Base-by-base conservation (phyloP, 2,888 invertebrate genomes). In the Leptopilina myrica region DNA sequence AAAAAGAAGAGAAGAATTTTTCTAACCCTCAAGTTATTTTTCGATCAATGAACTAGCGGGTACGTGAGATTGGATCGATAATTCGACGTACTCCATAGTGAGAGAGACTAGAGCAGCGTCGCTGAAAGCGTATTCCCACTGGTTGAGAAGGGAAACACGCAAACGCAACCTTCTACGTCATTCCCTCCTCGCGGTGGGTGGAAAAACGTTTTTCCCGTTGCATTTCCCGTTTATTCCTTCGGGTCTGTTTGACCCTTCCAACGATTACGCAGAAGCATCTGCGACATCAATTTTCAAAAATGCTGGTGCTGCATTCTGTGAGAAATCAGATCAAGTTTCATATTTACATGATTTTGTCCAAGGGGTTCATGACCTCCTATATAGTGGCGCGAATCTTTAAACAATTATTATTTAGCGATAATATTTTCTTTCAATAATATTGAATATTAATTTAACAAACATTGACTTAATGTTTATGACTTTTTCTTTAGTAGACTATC, bases 231-330 rank as follows among this genome's bases (percentile, higher is more conserved):
- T 8, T 49, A 49, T 56, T 33, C 56, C 73, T 33, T 14, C 73
- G 5, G 33, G 9, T 8, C 69, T 4, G 14, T 26, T 11, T 73
- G n/a, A 43, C 33, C 73, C n/a, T 73, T 56, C 56, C 56, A 53
- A 7, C 53, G 56, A 33, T 26, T 8, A 33, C 33, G 20, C 53
- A 53, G 26, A 69, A 33, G 11, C n/a, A 56, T 33, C 14, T n/a
- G 20, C 20, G 56, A 73, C 73, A 56, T 62, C 73, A 73, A 73
- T 53, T 73, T 53, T 26, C 33, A 53, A n/a, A 49, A 69, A 15
- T 12, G 75, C 49, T 49, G 75, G 76, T 80, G 80, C 80, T 77
- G 80, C 80, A 62, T 76, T 49, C 80, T 80, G 7, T 79, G 62
- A 62, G 76, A 1, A 62, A 67, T 33, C 12, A 5, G 15, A 73